Conservation (phyloP, 2,888 invertebrate species). For the Baccha elongata region DNA sequence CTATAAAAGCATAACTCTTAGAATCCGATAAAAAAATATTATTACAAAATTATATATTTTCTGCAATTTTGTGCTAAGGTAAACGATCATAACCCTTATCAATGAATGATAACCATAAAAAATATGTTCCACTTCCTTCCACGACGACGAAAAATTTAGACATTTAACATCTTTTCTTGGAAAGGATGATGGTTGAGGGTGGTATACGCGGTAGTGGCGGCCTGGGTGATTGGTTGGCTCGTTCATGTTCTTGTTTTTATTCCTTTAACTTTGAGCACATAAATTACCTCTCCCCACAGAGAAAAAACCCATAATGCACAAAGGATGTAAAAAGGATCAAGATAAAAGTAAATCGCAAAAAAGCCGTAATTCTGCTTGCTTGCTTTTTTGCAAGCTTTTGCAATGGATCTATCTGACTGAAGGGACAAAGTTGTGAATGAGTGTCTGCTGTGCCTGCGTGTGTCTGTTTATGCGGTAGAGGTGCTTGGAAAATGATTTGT, state of each 20-base stretch:
- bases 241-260: slow-evolving; percentile 11
- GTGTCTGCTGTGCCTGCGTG: too few species aligned
- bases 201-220: neutral
- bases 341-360: slow-evolving; percentile 67
- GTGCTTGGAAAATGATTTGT: slow-evolving; percentile 47
- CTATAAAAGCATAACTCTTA: slow-evolving; percentile 53
- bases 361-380: slow-evolving; percentile 59
- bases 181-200: neutral
- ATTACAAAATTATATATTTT: slow-evolving; percentile 18
- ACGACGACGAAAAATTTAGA: slow-evolving; percentile 32
- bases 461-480: neutral
- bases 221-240: neutral
- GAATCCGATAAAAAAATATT: slow-evolving; percentile 36
- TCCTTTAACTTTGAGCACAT: slow-evolving; percentile 43
- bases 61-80: slow-evolving; percentile 59
- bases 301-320: slow-evolving; percentile 60
- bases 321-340: slow-evolving; percentile 68
- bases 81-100: slow-evolving; percentile 72
- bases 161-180: slow-evolving; percentile 51
- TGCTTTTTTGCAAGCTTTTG: slow-evolving; percentile 36
- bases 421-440: neutral
- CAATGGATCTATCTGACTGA: neutral
- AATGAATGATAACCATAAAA: slow-evolving; percentile 65
- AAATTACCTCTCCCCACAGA: slow-evolving; percentile 40
- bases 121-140: slow-evolving; percentile 44